Evolutionary conservation across 2,888 invertebrate species (phyloP).

Genomic region (Xestia ashworthii): DNA sequence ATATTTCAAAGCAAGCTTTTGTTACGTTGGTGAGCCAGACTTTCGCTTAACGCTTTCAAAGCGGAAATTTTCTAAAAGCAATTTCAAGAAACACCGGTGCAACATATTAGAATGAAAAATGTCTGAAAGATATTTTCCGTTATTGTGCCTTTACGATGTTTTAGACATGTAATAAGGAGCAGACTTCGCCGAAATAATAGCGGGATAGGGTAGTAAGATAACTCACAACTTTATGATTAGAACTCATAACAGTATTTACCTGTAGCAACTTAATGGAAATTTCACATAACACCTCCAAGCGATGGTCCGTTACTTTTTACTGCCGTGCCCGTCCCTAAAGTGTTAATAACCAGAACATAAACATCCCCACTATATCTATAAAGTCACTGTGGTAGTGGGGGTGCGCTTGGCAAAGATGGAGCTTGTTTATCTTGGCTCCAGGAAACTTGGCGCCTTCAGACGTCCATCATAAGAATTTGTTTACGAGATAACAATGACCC

Average conservation of each 20-base stretch:
- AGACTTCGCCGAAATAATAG: slow-evolving; percentile 19
- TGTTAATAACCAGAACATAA: slow-evolving; percentile 64
- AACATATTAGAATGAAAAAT: slow-evolving; percentile 26
- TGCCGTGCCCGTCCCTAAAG: slow-evolving; percentile 60
- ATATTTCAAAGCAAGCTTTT: slow-evolving; percentile 23
- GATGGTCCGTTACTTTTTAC: slow-evolving; percentile 70
- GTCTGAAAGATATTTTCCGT: slow-evolving; percentile 15
- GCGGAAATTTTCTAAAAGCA: slow-evolving; percentile 34
- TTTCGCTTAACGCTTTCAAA: slow-evolving; percentile 16
- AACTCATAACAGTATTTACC: slow-evolving; percentile 44
- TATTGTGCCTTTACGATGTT: slow-evolving; percentile 23
- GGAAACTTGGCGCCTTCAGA: slow-evolving; percentile 75
- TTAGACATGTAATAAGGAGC: slow-evolving; percentile 1
- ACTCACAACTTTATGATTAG: slow-evolving; percentile 52
- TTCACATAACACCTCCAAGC: slow-evolving; percentile 56
- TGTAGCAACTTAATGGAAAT: slow-evolving; percentile 68
- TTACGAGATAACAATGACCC: slow-evolving; percentile 73
- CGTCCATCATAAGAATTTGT: slow-evolving; percentile 77
- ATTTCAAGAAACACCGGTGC: slow-evolving; percentile 41
- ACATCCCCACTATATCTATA: slow-evolving; percentile 47
- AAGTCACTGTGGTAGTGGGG: slow-evolving; percentile 42
- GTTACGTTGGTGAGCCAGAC: slow-evolving; percentile 5
- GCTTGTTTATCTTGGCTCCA: slow-evolving; percentile 73
- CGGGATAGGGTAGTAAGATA: slow-evolving; percentile 37
- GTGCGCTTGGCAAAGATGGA: slow-evolving; percentile 63